These are phyloP conservation scores for Anthopleura xanthogrammica DNA, from an alignment of 92 coral and sea anemone species.

Conservation along the genomic window DNA sequence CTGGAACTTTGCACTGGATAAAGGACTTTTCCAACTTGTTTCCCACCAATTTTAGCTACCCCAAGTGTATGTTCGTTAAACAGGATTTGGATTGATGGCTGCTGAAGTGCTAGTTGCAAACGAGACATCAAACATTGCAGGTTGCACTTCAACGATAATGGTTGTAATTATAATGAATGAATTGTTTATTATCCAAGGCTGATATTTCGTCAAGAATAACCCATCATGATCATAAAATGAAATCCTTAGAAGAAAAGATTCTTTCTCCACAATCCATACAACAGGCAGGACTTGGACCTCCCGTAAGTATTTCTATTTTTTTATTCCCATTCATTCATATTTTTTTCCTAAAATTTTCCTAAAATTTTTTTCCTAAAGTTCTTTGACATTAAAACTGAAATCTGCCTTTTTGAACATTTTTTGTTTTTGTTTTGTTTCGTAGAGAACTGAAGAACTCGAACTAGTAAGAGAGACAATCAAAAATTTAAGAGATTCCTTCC, in stretches of 20 bases:
- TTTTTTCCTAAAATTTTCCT: neutral
- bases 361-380: neutral
- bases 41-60: no score
- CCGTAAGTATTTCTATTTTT: neutral
- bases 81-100: no score
- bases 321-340: no score
- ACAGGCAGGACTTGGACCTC: slow-evolving; percentile 31
- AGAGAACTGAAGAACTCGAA: slow-evolving; percentile 91
- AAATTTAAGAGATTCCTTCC: slow-evolving; percentile 75
- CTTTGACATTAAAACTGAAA: neutral
- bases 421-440: neutral
- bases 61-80: no score
- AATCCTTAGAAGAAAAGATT: slow-evolving; percentile 79
- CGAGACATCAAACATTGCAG: no score
- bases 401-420: neutral
- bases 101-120: no score
- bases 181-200: slow-evolving; percentile 37
- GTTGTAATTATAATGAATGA: no score
- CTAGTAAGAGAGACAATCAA: slow-evolving; percentile 79
- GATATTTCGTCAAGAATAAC: slow-evolving; percentile 78
- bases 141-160: no score
- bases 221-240: slow-evolving; percentile 86
- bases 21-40: no score
- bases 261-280: slow-evolving; percentile 39
- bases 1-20: no score